Percentiles rank a stretch among this genome's conserved stretches.
phyloP scores from a whole-genome alignment of 2,797 vertebrate species.

The Echiichthys vipera region DNA sequence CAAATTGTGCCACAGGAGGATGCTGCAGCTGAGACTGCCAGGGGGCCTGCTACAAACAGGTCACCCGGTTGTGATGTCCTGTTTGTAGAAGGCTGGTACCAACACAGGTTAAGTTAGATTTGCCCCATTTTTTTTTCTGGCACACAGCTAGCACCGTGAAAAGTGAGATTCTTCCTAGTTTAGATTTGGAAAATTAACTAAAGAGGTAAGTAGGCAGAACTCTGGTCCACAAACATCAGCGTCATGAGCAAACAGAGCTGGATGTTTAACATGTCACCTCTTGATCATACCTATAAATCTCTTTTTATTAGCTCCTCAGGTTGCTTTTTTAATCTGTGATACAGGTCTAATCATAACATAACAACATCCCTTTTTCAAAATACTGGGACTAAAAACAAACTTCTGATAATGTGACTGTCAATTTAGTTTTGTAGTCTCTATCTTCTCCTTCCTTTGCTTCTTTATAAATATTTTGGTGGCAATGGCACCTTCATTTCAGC shows the following conservation, averaged over 20 bases:
- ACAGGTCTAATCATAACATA: neutral
- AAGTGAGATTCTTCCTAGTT: neutral
- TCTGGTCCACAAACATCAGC: neutral
- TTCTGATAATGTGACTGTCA: no score
- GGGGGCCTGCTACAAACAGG: slow-evolving; percentile 2
- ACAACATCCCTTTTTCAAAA: slow-evolving; percentile 25
- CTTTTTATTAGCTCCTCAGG: no score
- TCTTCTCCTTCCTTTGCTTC: slow-evolving; percentile 1
- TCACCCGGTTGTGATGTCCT: slow-evolving; percentile 1
- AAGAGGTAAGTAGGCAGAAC: neutral
- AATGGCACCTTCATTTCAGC: neutral
- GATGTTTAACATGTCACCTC: no score
- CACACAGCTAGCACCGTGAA: neutral
- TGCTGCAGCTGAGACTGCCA: slow-evolving; percentile 32
- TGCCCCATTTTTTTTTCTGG: neutral
- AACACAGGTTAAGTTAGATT: slow-evolving; percentile 53
- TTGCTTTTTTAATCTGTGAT: no score
- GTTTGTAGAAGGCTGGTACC: slow-evolving; percentile 5
- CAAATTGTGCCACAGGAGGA: slow-evolving; percentile 60
- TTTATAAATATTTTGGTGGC: neutral
- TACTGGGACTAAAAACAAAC: neutral
- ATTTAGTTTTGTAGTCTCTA: neutral
- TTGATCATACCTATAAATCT: no score
- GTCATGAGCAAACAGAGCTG: neutral
- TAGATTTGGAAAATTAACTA: neutral